phyloP scores from a whole-genome alignment of 2,888 invertebrate species.

The Oscheius sp. region DNA sequence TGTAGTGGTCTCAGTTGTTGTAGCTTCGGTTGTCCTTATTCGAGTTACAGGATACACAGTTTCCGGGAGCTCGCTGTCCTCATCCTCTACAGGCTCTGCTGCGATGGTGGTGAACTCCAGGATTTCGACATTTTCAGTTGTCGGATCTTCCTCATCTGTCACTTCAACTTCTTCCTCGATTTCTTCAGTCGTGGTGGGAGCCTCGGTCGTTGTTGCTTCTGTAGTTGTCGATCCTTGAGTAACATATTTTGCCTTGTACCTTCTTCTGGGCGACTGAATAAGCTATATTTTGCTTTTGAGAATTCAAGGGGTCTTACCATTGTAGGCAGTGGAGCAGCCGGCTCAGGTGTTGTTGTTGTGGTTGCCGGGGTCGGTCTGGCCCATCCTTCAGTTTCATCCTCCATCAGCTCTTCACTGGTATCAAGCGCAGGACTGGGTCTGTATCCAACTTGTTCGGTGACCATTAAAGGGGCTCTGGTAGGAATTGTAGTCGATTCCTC shows the following conservation, averaged over 20 bases:
- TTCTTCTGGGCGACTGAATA: neutral
- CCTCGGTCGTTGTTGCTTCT: conserved; percentile 14
- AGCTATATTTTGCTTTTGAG: neutral
- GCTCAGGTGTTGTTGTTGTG: neutral
- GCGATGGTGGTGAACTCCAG: too few relatives aligned
- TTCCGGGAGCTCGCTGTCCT: neutral
- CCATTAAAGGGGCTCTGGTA: neutral
- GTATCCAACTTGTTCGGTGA: too few relatives aligned
- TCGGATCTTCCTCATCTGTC: neutral
- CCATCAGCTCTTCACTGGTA: conserved; percentile 9
- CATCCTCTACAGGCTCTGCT: neutral
- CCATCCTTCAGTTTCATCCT: conserved; percentile 2
- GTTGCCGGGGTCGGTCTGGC: neutral
- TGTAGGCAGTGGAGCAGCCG: neutral
- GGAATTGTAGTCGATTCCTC: neutral
- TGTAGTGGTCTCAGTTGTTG: conserved; percentile 14
- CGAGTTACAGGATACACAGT: neutral
- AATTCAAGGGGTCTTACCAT: neutral
- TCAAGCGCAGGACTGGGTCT: neutral
- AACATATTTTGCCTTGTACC: conserved; percentile 17
- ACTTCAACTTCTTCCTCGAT: conserved; percentile 24
- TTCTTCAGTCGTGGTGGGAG: neutral
- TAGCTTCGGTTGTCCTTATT: conserved; percentile 1
- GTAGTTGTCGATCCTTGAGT: conserved; percentile 10
- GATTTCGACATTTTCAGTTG: neutral